Percentiles rank a stretch among this genome's conserved stretches.
These are phyloP conservation scores for Drosophila heteroneura DNA, from an alignment of 2,888 invertebrate genomes.

Conservation along the genomic window DNA sequence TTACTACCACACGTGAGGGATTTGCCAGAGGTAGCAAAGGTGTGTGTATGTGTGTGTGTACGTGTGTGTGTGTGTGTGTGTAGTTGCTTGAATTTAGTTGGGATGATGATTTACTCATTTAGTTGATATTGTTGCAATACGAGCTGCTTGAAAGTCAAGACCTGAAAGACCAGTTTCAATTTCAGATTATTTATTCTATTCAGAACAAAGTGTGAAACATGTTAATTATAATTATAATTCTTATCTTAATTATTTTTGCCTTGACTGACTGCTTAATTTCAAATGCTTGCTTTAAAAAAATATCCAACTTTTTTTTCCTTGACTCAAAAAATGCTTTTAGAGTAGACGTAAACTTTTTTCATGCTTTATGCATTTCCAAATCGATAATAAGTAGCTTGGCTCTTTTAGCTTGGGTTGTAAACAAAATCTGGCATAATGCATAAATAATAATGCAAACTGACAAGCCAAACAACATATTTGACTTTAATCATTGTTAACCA, in stretches of 20 bases:
- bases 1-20: constrained; percentile 13
- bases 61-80: background rate
- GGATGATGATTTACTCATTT: constrained; percentile 25
- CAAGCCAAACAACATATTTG: constrained; percentile 1
- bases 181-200: background rate
- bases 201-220: background rate
- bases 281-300: background rate
- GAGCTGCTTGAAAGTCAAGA: constrained; percentile 7
- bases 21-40: background rate
- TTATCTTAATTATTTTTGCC: background rate
- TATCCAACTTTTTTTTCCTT: background rate
- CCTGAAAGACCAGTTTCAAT: background rate
- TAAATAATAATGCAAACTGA: constrained; percentile 3
- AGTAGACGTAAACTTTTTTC: background rate
- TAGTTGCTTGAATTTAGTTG: constrained; percentile 11
- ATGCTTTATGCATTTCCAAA: background rate
- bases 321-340: background rate
- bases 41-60: background rate
- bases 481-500: constrained; percentile 25
- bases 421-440: background rate
- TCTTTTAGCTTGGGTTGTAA: background rate
- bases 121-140: constrained; percentile 18
- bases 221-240: constrained; percentile 1
- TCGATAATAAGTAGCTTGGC: background rate
- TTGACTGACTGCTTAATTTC: background rate